phyloP scores from a whole-genome alignment of 2,797 vertebrate species.

The Anas acuta region DNA sequence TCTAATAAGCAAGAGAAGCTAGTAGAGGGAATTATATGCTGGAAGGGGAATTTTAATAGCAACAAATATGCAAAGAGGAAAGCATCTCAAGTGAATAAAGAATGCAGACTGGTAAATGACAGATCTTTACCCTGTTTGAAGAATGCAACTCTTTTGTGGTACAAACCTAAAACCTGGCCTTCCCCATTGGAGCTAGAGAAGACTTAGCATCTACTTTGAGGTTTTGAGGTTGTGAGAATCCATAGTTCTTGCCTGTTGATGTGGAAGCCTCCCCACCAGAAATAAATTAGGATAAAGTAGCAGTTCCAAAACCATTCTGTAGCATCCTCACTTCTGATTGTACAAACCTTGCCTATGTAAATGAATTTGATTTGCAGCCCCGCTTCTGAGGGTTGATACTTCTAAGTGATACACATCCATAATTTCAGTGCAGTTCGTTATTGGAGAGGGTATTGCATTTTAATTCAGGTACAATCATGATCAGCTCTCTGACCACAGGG shows the following conservation, averaged over 20 bases:
- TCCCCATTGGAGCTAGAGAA: neutral
- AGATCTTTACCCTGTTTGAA: neutral
- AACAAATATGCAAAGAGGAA: slow-evolving; percentile 5
- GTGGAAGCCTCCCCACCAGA: rapidly evolving
- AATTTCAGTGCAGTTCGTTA: slow-evolving; percentile 5
- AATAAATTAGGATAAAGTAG: rapidly evolving
- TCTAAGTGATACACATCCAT: neutral
- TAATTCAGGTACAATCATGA: neutral
- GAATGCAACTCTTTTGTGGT: neutral
- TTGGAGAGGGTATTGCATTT: slow-evolving; percentile 12
- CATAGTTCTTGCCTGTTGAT: rapidly evolving
- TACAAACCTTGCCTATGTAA: rapidly evolving
- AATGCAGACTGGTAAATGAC: neutral
- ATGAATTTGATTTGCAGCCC: rapidly evolving
- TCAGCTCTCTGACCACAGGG: neutral
- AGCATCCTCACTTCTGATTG: neutral
- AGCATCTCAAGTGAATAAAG: neutral
- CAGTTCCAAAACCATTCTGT: rapidly evolving
- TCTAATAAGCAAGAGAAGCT: slow-evolving; percentile 29
- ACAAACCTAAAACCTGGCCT: neutral
- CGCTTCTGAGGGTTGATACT: too few relatives aligned
- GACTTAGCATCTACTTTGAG: neutral
- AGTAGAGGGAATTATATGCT: neutral
- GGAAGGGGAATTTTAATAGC: slow-evolving; percentile 29
- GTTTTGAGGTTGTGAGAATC: neutral